Percentiles rank a stretch among this genome's conserved stretches.
Conservation (phyloP, 2,113 vertebrate genomes). For the Catharus bicknelli region DNA sequence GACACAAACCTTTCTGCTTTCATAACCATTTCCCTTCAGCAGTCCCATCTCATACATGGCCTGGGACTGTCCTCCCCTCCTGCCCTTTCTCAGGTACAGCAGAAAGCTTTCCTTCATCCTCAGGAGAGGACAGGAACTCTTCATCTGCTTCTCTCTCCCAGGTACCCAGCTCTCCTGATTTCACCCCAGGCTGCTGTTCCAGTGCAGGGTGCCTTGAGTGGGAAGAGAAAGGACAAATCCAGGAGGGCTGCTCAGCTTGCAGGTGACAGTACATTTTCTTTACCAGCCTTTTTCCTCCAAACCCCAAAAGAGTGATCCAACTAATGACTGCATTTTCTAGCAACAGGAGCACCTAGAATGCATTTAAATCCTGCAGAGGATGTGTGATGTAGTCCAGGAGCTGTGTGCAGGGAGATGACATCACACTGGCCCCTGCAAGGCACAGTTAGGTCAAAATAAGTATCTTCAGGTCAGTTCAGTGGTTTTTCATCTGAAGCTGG, state of each 20-base stretch:
- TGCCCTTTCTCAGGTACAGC: rapidly evolving
- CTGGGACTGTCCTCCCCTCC: not conserved
- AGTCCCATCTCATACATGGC: not conserved
- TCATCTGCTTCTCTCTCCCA: not conserved
- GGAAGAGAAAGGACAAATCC: not conserved
- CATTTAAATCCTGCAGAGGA: not conserved
- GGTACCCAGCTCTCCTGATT: not conserved
- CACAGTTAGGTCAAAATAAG: not conserved
- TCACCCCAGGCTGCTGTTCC: not conserved
- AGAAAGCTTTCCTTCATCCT: not conserved
- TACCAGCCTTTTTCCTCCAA: not conserved
- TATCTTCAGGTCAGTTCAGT: not conserved
- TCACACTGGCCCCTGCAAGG: not conserved
- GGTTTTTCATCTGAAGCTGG: not conserved
- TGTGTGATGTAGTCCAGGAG: not conserved
- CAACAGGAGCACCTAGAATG: not conserved
- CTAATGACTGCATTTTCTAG: not conserved
- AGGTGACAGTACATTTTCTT: not conserved
- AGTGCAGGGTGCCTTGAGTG: not conserved
- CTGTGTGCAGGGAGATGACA: not conserved
- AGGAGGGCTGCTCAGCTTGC: not conserved
- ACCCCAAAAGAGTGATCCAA: not conserved
- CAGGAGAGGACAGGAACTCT: not conserved
- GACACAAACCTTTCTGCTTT: not conserved
- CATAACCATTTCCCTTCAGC: not conserved